phyloP scores from a whole-genome alignment of 2,797 vertebrate genomes.

The Antennarius maculatus region DNA sequence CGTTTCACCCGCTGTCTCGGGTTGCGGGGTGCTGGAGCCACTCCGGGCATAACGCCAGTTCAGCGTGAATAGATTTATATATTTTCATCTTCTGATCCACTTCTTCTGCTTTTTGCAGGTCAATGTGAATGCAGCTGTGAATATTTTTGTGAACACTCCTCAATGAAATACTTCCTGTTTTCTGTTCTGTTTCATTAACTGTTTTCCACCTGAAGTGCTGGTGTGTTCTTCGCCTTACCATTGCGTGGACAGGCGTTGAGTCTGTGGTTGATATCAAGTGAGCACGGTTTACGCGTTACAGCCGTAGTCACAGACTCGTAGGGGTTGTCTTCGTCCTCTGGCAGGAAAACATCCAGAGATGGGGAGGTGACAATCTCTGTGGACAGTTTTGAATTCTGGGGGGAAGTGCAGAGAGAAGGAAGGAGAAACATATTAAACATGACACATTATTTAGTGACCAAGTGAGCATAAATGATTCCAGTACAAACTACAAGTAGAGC shows the following conservation, averaged over 20 bases:
- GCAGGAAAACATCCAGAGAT: constrained; percentile 89
- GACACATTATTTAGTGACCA: not conserved
- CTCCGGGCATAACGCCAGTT: no score
- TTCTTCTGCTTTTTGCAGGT: no score
- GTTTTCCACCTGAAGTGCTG: no score
- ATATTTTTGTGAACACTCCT: no score
- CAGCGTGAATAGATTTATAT: no score
- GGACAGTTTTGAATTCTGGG: constrained; percentile 88
- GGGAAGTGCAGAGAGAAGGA: not conserved
- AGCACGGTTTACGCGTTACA: constrained; percentile 94
- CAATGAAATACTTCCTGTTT: no score
- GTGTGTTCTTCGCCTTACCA: constrained; percentile 76
- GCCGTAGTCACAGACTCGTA: constrained; percentile 90
- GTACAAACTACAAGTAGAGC: constrained; percentile 2
- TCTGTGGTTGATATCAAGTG: constrained; percentile 89
- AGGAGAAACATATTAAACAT: constrained; percentile 5
- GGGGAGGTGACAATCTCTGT: constrained; percentile 86
- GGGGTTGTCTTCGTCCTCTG: constrained; percentile 90
- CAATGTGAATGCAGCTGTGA: no score
- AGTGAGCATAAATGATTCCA: not conserved
- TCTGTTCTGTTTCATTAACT: not conserved
- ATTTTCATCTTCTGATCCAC: no score
- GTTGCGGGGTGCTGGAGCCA: no score
- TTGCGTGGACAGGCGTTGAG: constrained; percentile 81
- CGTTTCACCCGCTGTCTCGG: no score